phyloP scores from a whole-genome alignment of 2,113 vertebrate species.

The Oreochromis aureus region DNA sequence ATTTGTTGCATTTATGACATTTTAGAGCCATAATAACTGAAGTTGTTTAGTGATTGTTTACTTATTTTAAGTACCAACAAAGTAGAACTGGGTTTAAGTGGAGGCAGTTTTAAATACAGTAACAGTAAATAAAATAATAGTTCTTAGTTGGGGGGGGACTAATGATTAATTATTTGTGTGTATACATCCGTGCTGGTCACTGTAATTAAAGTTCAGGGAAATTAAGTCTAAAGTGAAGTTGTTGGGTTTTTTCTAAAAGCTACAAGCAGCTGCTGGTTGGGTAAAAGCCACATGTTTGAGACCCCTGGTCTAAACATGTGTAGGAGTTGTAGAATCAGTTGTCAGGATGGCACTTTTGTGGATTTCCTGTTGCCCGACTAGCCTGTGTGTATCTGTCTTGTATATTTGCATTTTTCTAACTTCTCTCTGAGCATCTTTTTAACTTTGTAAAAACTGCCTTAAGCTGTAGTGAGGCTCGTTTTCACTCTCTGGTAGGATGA shows the following conservation, averaged over 20 bases:
- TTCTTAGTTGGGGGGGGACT: background rate
- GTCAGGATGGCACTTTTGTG: background rate
- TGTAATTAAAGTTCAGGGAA: background rate
- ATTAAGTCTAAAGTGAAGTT: background rate
- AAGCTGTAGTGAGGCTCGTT: background rate
- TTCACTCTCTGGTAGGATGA: background rate
- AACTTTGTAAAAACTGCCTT: background rate
- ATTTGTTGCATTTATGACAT: accelerated
- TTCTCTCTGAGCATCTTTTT: background rate
- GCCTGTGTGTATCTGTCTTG: constrained; percentile 21
- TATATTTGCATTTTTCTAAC: background rate
- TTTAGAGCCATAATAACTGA: background rate
- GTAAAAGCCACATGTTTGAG: background rate
- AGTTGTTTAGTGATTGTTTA: background rate
- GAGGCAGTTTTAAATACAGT: background rate
- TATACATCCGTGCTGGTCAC: background rate
- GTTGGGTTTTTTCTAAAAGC: background rate
- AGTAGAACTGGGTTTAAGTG: background rate
- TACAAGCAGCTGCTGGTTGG: background rate
- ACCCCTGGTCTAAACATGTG: background rate
- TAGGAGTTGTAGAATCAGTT: background rate
- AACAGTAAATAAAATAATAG: background rate
- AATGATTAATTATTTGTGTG: background rate
- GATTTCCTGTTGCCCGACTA: background rate
- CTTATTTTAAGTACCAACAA: background rate